These are phyloP conservation scores for Malacoctenus gilli DNA, from an alignment of 2,797 vertebrate species.

Conservation along the genomic window DNA sequence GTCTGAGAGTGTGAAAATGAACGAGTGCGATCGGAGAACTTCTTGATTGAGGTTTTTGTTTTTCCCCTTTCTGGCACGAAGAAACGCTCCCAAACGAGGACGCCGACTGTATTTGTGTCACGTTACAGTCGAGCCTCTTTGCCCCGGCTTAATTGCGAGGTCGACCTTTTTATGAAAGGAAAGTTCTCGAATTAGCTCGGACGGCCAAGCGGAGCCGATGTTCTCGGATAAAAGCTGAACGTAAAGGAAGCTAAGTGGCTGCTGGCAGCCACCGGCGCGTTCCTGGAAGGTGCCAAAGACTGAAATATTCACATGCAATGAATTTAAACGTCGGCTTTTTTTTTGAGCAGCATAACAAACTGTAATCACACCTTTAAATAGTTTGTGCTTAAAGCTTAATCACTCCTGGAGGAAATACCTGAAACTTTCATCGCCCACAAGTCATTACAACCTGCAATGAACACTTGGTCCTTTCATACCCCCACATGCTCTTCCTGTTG, in stretches of 20 bases:
- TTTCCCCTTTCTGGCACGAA: too few species aligned
- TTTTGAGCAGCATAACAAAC: neutral
- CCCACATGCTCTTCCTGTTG: too few species aligned
- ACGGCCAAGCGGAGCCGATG: neutral
- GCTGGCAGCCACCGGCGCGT: neutral
- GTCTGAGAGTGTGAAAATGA: constrained; percentile 54
- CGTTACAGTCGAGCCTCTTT: too few species aligned
- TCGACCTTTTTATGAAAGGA: too few species aligned
- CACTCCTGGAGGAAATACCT: too few species aligned
- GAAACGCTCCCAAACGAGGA: too few species aligned
- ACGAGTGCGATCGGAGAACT: constrained; percentile 22
- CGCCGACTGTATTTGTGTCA: too few species aligned
- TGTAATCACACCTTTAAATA: neutral
- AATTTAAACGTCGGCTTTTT: neutral
- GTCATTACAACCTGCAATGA: too few species aligned
- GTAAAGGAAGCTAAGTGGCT: neutral
- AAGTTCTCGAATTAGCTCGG: neutral
- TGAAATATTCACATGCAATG: neutral
- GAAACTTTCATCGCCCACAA: too few species aligned
- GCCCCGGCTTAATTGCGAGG: too few species aligned
- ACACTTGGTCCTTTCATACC: too few species aligned
- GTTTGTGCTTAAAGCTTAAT: too few species aligned
- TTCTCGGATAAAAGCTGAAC: neutral
- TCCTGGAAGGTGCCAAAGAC: neutral
- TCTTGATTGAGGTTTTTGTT: constrained; percentile 19